Base-by-base conservation (phyloP, 2,888 invertebrate genomes). In the Pandemis cinnamomeana region DNA sequence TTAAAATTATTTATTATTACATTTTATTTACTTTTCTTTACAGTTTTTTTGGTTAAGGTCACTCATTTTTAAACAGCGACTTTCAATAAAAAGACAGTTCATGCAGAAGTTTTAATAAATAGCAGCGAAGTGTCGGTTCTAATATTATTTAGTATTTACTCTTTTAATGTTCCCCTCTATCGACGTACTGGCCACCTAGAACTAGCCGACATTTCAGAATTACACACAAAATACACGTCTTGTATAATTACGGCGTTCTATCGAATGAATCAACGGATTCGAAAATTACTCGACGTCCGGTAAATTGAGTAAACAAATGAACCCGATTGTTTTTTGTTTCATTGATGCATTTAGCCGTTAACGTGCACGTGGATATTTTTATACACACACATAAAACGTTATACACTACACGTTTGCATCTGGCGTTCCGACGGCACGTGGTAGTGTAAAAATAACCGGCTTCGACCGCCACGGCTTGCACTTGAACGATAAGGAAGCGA, bases 401-500 rank as follows among this genome's bases (percentile, higher is more conserved):
- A 53, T 48, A 58, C 46, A 44, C 13, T 68, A 60, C n/a, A 36
- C 13, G 55, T 41, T 7, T 60, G 69, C 60, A 48, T 62, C 15
- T 71, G 42, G 67, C 63, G 11, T 73, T 41, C 69, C 71, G 71
- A 63, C n/a, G 69, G 73, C 71, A 66, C 67, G 62, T 73, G 67
- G 64, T 36, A 10, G 69, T 60, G 36, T 62, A 76, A 71, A 76
- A 76, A 76, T 76, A 76, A 66, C 73, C 71, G 53, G 66, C 48
- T 58, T 20, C 53, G 48, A 27, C 20, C 15, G 55, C 63, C 67
- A 69, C 68, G 68, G 67, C 76, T 42, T 44, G 73, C 75, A 72
- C 77, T 71, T 76, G 72, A 76, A 75, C 72, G 75, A 76, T 77
- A 64, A 74, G 68, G 61, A 66, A 66, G 36, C 41, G 20, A 27